These are phyloP conservation scores for Imbricaverruca yamaguchii DNA, from an alignment of 2,888 invertebrate species.

Conservation along the genomic window DNA sequence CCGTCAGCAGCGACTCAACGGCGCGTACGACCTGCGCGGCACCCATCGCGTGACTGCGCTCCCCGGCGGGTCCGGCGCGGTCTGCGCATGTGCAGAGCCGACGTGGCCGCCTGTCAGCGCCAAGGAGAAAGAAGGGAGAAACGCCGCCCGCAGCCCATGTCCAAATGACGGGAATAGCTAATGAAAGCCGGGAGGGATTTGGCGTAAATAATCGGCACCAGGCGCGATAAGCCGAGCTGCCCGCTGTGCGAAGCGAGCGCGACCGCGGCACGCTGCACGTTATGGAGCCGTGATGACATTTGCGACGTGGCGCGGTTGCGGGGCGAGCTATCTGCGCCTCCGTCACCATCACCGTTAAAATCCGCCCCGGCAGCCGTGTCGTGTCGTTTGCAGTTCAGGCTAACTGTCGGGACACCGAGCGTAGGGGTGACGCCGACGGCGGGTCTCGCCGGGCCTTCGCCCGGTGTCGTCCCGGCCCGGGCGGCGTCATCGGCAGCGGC, in stretches of 20 bases:
- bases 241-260: slow-evolving; percentile 18
- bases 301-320: slow-evolving; percentile 7
- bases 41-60: background rate
- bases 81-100: slow-evolving; percentile 1
- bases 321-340: background rate
- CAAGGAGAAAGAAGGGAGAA: slow-evolving; percentile 21
- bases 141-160: slow-evolving; percentile 32
- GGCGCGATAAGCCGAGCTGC: slow-evolving; percentile 10
- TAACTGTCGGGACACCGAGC: too few relatives aligned
- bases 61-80: too few relatives aligned
- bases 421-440: too few relatives aligned
- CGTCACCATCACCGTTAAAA: background rate
- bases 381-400: background rate
- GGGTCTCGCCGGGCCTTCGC: too few relatives aligned
- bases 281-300: slow-evolving; percentile 23
- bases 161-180: slow-evolving; percentile 28
- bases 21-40: background rate
- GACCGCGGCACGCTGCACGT: slow-evolving; percentile 24
- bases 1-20: too few relatives aligned
- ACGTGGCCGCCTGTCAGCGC: background rate
- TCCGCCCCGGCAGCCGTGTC: background rate
- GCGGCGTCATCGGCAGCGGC: slow-evolving; percentile 6
- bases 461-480: background rate
- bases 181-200: slow-evolving; percentile 20
- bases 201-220: slow-evolving; percentile 24